Base-by-base conservation (phyloP, 2,113 vertebrate species). In the Phyllopteryx taeniolatus region DNA sequence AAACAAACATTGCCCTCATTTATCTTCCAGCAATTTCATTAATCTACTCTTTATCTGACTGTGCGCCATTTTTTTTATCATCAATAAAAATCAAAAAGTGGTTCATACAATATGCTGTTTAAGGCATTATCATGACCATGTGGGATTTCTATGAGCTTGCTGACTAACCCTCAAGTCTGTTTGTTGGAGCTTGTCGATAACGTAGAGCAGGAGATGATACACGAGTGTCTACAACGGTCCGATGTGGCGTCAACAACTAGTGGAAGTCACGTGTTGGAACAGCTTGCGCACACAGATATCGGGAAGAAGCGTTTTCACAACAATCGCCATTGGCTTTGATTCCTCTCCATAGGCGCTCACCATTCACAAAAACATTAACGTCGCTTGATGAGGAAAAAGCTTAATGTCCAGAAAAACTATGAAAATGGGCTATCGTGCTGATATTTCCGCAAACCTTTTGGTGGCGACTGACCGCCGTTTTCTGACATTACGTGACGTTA, bases 271-370 rank as follows among this genome's bases (percentile, higher is more conserved):
- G 79, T 22, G 53, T 56, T 10, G 53, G 0, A 54, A n/a, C 15
- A 33, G 15, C 15, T n/a, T 8, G 19, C 44, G 49, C 71, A 53
- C 51, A 15, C 2, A 77, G 42, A 76, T 63, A 66, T 74, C 53
- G 56, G 56, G 68, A 61, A 68, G 64, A 75, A 68, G 42, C 47
- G 10, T 57, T 73, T 77, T 82, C 39, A 78, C 61, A 82, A 78
- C 60, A 73, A 79, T 68, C 49, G 0, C 20, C 13, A 20, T 53
- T 70, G 64, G 77, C 71, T 70, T 85, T 77, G 27, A 27, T 31
- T 27, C 2, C 9, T 27, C 27, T n/a, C n/a, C n/a, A n/a, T n/a
- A n/a, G n/a, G n/a, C n/a, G n/a, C n/a, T 27, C 27, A 27, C 27
- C 27, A 27, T 1, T 27, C 27, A 27, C 27, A 27, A 27, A 27